These are phyloP conservation scores for Anoplopoma fimbria DNA, from an alignment of 2,113 vertebrate genomes.

Conservation along the genomic window DNA sequence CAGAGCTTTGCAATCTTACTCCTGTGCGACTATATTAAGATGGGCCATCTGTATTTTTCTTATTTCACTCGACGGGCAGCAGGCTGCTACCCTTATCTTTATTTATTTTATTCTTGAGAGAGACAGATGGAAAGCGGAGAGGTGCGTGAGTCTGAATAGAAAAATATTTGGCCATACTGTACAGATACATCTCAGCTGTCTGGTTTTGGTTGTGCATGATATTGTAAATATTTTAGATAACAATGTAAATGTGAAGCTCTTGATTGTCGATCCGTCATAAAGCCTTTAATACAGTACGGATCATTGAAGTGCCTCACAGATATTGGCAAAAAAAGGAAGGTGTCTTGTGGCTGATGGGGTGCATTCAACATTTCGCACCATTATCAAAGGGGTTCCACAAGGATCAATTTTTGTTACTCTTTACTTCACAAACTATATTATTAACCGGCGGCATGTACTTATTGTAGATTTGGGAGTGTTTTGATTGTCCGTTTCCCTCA, in stretches of 20 bases:
- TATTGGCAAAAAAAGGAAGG: not conserved
- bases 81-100: not conserved
- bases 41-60: constrained; percentile 7
- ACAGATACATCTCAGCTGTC: not conserved
- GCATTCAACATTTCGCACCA: too few species aligned
- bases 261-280: not conserved
- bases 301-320: not conserved
- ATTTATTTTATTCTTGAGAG: not conserved
- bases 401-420: not conserved
- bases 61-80: not conserved
- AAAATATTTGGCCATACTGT: not conserved
- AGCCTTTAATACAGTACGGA: not conserved
- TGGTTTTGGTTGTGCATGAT: not conserved
- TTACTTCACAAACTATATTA: not conserved
- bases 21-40: constrained; percentile 12
- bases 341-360: not conserved
- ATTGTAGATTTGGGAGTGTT: not conserved
- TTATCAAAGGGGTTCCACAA: not conserved
- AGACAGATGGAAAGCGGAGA: constrained; percentile 13
- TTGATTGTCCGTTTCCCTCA: too few species aligned
- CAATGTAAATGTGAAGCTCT: not conserved
- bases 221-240: not conserved
- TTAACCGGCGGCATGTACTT: not conserved
- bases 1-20: constrained; percentile 9
- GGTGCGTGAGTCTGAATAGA: not conserved